Evolutionary conservation across 2,797 vertebrate genomes (phyloP), one percentile per base, ranked within the genome.

Genomic region (Leptodactylus fallax): DNA sequence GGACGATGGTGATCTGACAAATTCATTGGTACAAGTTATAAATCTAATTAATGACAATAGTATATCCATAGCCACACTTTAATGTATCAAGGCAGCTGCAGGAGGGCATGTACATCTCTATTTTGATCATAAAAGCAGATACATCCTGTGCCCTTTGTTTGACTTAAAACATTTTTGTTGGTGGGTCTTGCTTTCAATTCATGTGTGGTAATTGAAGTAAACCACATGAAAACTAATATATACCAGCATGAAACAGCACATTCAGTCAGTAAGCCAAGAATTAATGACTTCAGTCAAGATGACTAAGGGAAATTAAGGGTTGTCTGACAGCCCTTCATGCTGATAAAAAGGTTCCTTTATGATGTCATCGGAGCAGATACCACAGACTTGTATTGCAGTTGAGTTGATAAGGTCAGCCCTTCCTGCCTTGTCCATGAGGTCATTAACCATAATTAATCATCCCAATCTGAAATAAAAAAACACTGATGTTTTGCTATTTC

Each of bases 281-380:
- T 83, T 83, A 69, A 83, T 87, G 81, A 87, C 81, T 67, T 84
- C 81, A 84, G 87, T 69, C 74, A 69, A 79, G 72, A 83, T 87
- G 81, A 87, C 87, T 84, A 84, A 87, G 87, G 72, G 36, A 84
- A 78, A 87, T 84, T 49, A 87, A 82, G 74, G 71, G 36, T 63
- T 17, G 87, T 84, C 87, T 83, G 86, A 87, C 80, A 83, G 10
- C 49, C 60, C 67, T 77, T 87, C 86, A 87, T 58, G 55, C 81
- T 83, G 87, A 87, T 84, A 87, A 84, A 87, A 83, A 79, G 72
- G 79, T 82, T 87, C 74, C 74, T 87, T 79, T 84, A 84, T 87
- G 87, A 87, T 79, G 87, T 87, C 87, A 87, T 47, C 21, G 0
- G n/a, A 65, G 27, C 61, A 79, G 72, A 87, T 87, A 87, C 81